A percentile compares a stretch with the other conserved stretches of the same genome.
phyloP scores from a whole-genome alignment of 2,797 vertebrate genomes.

The Gila robusta region DNA sequence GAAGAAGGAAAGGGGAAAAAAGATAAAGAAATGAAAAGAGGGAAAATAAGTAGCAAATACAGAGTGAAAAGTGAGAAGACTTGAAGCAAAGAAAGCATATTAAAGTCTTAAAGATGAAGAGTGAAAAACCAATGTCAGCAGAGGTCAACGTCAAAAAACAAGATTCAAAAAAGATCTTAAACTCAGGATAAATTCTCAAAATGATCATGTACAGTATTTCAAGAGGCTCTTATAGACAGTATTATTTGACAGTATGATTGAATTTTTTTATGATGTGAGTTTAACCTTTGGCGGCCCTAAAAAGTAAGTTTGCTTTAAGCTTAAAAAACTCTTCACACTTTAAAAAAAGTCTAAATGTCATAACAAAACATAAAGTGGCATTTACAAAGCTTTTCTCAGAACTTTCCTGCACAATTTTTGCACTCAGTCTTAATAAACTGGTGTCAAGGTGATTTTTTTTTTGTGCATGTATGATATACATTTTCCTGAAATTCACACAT shows the following conservation, averaged over 20 bases:
- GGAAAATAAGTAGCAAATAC: constrained; percentile 49
- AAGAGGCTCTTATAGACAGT: not conserved
- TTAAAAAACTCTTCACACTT: not conserved
- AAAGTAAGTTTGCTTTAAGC: not conserved
- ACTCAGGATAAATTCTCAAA: not conserved
- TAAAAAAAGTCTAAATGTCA: not conserved
- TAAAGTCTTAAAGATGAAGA: constrained; percentile 41
- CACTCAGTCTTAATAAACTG: not conserved
- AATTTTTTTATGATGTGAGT: not conserved
- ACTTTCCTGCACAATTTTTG: not conserved
- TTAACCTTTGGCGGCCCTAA: not conserved
- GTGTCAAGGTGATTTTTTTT: not conserved
- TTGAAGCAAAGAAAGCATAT: constrained; percentile 54
- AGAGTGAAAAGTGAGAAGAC: constrained; percentile 48
- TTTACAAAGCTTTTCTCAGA: constrained; percentile 9
- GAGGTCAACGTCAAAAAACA: not conserved
- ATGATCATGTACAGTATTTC: not conserved
- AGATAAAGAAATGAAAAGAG: constrained; percentile 58
- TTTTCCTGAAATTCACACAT: not conserved
- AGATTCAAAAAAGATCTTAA: not conserved
- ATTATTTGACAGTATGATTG: not conserved
- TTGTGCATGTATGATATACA: not conserved
- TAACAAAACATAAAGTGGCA: not conserved
- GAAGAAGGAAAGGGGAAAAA: constrained; percentile 74
- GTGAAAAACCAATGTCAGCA: not conserved